Conservation (phyloP, 2,888 invertebrate genomes). For the Galerucella pusilla region DNA sequence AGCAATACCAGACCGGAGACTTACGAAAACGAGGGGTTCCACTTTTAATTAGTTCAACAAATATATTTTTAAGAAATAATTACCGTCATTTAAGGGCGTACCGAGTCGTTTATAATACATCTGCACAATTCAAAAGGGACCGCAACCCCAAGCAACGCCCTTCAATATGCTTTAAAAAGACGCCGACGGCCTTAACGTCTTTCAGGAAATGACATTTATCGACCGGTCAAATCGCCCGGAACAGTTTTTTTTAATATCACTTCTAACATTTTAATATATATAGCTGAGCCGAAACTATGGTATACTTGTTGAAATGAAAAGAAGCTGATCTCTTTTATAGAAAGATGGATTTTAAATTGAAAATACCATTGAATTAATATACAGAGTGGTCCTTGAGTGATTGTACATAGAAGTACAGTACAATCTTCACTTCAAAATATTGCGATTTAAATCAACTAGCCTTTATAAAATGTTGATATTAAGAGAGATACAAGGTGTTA, state of each 20-base stretch:
- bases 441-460: no score
- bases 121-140: constrained; percentile 46
- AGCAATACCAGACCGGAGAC: constrained; percentile 14
- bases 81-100: constrained; percentile 39
- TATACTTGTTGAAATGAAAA: background rate
- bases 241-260: constrained; percentile 33
- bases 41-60: constrained; percentile 43
- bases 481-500: no score
- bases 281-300: background rate
- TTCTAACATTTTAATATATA: constrained; percentile 8
- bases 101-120: constrained; percentile 45
- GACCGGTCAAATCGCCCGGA: constrained; percentile 41
- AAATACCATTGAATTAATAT: background rate
- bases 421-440: no score
- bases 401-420: no score
- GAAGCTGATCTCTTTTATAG: background rate
- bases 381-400: no score
- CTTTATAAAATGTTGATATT: no score
- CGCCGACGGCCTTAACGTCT: constrained; percentile 37
- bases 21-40: constrained; percentile 16
- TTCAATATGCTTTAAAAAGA: constrained; percentile 31
- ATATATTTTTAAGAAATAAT: constrained; percentile 44
- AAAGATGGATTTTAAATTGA: background rate
- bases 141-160: constrained; percentile 38
- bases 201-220: constrained; percentile 41